Conservation (phyloP, 2,888 invertebrate genomes). For the Mallateleia sp. region DNA sequence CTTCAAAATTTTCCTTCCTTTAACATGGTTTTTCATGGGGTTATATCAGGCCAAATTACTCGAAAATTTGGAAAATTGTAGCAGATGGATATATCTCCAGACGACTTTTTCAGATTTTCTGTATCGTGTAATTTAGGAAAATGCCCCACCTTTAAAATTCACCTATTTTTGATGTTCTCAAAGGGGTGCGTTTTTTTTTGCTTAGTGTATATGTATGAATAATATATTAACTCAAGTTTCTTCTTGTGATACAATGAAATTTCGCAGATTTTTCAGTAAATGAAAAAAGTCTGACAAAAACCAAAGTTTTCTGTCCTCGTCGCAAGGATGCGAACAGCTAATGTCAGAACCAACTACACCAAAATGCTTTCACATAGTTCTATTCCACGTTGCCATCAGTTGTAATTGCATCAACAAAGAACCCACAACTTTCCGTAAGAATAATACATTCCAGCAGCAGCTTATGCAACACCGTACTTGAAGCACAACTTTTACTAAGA, state of each 20-base stretch:
- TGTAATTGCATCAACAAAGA: slow-evolving; percentile 75
- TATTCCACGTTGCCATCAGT: slow-evolving; percentile 80
- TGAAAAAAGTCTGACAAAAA: background rate
- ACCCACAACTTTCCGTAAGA: slow-evolving; percentile 77
- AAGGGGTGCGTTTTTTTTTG: no score
- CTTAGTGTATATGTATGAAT: no score
- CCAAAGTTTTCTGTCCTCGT: background rate
- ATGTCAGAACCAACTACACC: background rate
- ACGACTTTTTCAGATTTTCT: no score
- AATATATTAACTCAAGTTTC: slow-evolving; percentile 9
- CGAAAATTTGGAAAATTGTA: no score
- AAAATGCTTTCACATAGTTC: slow-evolving; percentile 45
- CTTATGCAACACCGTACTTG: slow-evolving; percentile 75
- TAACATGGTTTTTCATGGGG: no score
- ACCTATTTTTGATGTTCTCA: no score
- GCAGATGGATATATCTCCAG: no score
- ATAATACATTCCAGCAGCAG: slow-evolving; percentile 80
- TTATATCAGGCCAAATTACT: no score
- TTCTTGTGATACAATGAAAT: slow-evolving; percentile 7
- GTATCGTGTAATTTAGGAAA: no score
- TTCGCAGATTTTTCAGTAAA: background rate
- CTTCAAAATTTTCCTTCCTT: no score
- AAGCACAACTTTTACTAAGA: slow-evolving; percentile 79
- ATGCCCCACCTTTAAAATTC: no score
- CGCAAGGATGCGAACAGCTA: slow-evolving; percentile 4